Evolutionary conservation across 1,140 invertebrate species (phyloP).

Genomic region (Colletes latitarsis): DNA sequence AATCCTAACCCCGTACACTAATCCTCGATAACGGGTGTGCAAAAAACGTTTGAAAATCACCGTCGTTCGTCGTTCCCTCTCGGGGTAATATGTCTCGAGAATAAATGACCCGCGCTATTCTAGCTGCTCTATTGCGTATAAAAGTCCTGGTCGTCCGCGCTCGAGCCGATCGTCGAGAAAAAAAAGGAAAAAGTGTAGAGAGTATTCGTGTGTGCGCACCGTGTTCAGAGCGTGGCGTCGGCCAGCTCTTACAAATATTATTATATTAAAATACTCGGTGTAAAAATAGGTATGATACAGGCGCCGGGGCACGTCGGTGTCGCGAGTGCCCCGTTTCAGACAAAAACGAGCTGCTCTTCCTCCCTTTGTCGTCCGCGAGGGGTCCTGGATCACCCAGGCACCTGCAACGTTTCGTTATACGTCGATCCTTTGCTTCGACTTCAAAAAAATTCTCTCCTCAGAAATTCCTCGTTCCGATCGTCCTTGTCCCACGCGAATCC

Average conservation of each 20-base stretch:
- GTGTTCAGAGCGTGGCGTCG: slow-evolving; percentile 5
- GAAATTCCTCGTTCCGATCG: neutral
- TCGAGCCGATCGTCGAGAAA: slow-evolving; percentile 56
- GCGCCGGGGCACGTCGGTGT: slow-evolving; percentile 44
- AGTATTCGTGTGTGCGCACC: slow-evolving; percentile 48
- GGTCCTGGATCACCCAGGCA: neutral
- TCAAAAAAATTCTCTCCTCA: neutral
- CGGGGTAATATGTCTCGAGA: neutral
- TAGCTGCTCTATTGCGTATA: slow-evolving; percentile 45
- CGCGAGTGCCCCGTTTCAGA: slow-evolving; percentile 11
- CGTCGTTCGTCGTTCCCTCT: neutral
- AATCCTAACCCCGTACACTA: neutral
- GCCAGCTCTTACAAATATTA: slow-evolving; percentile 56
- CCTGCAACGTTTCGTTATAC: neutral
- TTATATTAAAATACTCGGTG: slow-evolving; percentile 77
- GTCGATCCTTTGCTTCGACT: neutral
- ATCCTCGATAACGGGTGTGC: neutral
- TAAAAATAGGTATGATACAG: slow-evolving; percentile 78
- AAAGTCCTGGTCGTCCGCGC: slow-evolving; percentile 46
- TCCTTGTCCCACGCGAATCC: slow-evolving; percentile 2
- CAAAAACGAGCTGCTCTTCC: slow-evolving; percentile 29
- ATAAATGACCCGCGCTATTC: slow-evolving; percentile 20
- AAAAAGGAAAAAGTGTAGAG: slow-evolving; percentile 50
- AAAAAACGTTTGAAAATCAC: slow-evolving; percentile 6
- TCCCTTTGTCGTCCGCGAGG: slow-evolving; percentile 13